These are phyloP conservation scores for Anthoscopus minutus DNA, from an alignment of 2,113 vertebrate genomes.

Conservation along the genomic window DNA sequence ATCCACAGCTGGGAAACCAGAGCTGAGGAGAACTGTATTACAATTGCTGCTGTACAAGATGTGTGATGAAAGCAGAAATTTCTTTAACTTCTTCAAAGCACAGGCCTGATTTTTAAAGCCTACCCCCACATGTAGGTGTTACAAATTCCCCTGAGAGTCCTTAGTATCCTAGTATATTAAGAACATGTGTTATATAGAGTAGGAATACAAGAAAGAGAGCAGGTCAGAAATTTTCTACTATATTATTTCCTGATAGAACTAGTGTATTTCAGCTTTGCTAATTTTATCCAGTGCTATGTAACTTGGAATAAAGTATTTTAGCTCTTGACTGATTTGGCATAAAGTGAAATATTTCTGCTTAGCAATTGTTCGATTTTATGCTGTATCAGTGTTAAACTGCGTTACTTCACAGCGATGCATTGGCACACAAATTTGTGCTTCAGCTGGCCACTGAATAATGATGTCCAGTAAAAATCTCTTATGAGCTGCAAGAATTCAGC, in stretches of 20 bases:
- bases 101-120: neutral
- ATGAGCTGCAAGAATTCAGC: neutral
- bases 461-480: neutral
- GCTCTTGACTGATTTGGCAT: neutral
- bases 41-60: neutral
- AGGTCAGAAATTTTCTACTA: neutral
- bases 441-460: neutral
- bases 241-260: neutral
- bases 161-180: neutral
- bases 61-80: neutral
- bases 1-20: neutral
- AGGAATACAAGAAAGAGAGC: neutral
- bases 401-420: neutral
- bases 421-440: neutral
- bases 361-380: neutral
- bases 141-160: neutral
- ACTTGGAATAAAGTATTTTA: neutral
- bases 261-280: neutral
- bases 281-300: neutral
- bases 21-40: neutral
- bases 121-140: neutral
- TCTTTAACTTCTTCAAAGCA: neutral
- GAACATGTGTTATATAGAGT: neutral
- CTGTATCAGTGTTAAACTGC: neutral
- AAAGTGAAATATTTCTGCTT: neutral